Evolutionary conservation across 2,113 vertebrate genomes (phyloP).

Genomic region (Tapirus terrestris): DNA sequence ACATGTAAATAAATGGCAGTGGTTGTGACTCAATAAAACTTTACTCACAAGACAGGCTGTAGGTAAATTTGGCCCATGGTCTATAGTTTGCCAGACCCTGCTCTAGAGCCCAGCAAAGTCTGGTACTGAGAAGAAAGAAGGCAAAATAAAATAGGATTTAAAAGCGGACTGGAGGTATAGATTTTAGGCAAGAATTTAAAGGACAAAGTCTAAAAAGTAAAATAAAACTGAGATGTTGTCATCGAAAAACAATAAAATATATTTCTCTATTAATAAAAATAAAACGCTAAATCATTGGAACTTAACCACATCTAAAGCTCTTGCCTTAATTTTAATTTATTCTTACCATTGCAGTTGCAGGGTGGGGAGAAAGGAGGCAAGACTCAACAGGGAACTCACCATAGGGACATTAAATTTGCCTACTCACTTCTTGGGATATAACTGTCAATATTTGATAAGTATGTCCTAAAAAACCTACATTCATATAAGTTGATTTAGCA

Average conservation of each 20-base stretch:
- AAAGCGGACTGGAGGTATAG: neutral
- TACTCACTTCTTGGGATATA: neutral
- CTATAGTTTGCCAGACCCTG: neutral
- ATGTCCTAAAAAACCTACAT: neutral
- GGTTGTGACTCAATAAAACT: neutral
- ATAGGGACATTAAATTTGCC: neutral
- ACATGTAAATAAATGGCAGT: neutral
- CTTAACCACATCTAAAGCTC: neutral
- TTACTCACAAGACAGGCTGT: neutral
- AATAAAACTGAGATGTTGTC: neutral
- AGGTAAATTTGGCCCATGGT: neutral
- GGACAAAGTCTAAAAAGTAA: neutral
- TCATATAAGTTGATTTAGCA: neutral
- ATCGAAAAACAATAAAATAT: neutral
- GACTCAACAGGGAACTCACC: neutral
- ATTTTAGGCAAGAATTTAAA: neutral
- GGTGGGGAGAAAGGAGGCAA: neutral
- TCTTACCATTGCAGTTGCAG: neutral
- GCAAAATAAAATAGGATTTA: neutral
- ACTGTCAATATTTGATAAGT: neutral
- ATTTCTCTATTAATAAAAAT: neutral
- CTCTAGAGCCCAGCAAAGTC: neutral
- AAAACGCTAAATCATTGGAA: neutral
- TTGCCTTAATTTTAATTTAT: neutral
- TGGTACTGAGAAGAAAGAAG: neutral